Percentiles rank a stretch among this genome's conserved stretches.
These are phyloP conservation scores for Halcyon senegalensis DNA, from an alignment of 2,113 vertebrate species.

Conservation along the genomic window DNA sequence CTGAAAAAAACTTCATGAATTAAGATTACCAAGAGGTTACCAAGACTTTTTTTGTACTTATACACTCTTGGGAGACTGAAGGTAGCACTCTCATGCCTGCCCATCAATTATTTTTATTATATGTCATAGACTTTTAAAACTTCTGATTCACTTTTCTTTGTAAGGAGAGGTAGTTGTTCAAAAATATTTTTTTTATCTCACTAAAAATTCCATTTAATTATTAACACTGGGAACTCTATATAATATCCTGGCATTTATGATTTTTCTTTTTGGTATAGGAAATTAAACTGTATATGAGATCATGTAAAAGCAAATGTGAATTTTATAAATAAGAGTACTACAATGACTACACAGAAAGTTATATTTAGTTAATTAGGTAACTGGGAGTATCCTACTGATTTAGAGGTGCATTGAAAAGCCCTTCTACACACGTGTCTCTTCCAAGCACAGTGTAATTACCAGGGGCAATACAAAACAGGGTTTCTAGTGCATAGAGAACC, in stretches of 20 bases:
- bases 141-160: not conserved
- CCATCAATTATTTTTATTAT: not conserved
- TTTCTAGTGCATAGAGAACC: not conserved
- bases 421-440: not conserved
- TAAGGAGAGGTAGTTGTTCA: not conserved
- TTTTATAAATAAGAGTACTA: not conserved
- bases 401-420: not conserved
- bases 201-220: slow-evolving; percentile 25
- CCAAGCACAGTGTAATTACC: not conserved
- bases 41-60: not conserved
- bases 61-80: not conserved
- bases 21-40: not conserved
- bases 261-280: not conserved
- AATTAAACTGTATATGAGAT: slow-evolving; percentile 20
- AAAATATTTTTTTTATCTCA: not conserved
- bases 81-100: not conserved
- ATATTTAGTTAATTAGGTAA: not conserved
- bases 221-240: not conserved
- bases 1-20: not conserved
- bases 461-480: not conserved
- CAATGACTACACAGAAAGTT: not conserved
- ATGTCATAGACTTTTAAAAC: not conserved
- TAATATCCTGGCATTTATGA: slow-evolving; percentile 20
- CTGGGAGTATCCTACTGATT: not conserved
- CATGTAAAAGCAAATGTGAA: not conserved